A percentile compares a stretch with the other conserved stretches of the same genome.
These are phyloP conservation scores for Argyrosomus regius DNA, from an alignment of 2,797 vertebrate genomes.

Conservation along the genomic window DNA sequence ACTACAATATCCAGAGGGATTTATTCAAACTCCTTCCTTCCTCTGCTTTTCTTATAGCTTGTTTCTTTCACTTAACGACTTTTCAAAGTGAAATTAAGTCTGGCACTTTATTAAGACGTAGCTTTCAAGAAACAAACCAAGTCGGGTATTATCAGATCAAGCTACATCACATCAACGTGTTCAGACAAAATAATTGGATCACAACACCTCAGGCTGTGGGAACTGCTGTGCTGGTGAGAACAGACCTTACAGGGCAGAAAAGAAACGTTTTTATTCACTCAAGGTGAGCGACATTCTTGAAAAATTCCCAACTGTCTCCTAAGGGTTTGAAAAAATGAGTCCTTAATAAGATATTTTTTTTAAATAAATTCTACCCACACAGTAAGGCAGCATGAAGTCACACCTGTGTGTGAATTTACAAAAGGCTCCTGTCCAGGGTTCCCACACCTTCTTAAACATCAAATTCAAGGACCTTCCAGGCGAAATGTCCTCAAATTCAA, in stretches of 20 bases:
- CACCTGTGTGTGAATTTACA: background rate
- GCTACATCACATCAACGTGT: background rate
- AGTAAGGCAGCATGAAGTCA: background rate
- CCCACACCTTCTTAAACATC: no score
- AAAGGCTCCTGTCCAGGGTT: background rate
- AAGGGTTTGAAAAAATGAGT: background rate
- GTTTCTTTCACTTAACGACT: no score
- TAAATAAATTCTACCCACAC: background rate
- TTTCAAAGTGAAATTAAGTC: background rate
- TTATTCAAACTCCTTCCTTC: background rate
- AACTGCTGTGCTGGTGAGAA: background rate
- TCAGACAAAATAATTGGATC: background rate
- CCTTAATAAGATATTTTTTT: background rate
- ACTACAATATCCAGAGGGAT: background rate
- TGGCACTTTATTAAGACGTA: background rate
- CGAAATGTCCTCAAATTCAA: no score
- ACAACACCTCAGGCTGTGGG: background rate
- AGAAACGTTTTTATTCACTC: background rate
- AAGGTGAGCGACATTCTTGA: no score
- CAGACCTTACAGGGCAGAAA: background rate
- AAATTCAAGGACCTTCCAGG: no score
- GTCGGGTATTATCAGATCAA: background rate
- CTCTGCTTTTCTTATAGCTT: background rate
- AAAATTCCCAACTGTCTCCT: background rate
- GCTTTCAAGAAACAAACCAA: background rate